These are phyloP conservation scores for Lasioglossum baleicum DNA, from an alignment of 1,140 invertebrate genomes.

Conservation along the genomic window DNA sequence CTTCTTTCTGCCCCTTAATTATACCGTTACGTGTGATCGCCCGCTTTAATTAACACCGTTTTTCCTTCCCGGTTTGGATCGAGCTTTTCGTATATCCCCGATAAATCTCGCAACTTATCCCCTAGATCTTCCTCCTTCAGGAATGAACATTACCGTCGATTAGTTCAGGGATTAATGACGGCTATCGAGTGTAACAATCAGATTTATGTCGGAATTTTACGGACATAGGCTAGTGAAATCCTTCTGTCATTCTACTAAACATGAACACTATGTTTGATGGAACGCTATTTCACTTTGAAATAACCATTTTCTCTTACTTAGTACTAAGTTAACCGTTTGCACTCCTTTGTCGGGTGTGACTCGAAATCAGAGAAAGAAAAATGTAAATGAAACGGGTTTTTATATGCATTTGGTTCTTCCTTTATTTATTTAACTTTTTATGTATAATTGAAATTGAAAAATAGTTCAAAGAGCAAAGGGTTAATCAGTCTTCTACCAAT, in stretches of 20 bases:
- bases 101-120: slow-evolving; percentile 31
- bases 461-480: too few species aligned
- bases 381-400: too few species aligned
- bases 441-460: too few species aligned
- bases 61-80: slow-evolving; percentile 4
- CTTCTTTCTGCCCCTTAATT: slow-evolving; percentile 51
- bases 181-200: background rate
- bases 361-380: too few species aligned
- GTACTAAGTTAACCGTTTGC: too few species aligned
- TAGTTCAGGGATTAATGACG: slow-evolving; percentile 18
- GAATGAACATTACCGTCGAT: slow-evolving; percentile 49
- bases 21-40: slow-evolving; percentile 56
- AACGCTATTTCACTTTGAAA: background rate
- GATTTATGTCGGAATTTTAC: background rate
- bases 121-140: slow-evolving; percentile 13
- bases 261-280: too few species aligned
- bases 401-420: too few species aligned
- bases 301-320: background rate
- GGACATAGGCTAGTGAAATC: background rate
- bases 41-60: slow-evolving; percentile 50
- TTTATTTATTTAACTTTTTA: too few species aligned
- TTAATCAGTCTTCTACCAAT: too few species aligned
- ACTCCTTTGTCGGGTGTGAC: too few species aligned
- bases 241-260: too few species aligned
- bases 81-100: slow-evolving; percentile 36